These are phyloP conservation scores for Rhombomys opimus DNA, from an alignment of 2,113 vertebrate genomes.

Conservation along the genomic window DNA sequence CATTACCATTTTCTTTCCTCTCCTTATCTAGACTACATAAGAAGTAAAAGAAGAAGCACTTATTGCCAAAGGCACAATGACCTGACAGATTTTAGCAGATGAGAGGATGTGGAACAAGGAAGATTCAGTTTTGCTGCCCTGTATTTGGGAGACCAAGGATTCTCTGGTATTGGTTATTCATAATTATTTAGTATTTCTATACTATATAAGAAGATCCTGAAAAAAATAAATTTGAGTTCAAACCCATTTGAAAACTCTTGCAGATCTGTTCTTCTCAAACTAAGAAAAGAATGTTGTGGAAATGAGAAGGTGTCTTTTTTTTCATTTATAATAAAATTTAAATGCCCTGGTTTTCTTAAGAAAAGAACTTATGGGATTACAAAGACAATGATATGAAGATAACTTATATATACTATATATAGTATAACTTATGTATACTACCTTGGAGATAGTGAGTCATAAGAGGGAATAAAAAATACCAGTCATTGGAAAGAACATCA, in stretches of 20 bases:
- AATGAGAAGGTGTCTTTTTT: no score
- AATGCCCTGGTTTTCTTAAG: not conserved
- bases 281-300: not conserved
- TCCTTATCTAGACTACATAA: not conserved
- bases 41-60: not conserved
- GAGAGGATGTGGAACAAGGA: not conserved
- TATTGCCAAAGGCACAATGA: not conserved
- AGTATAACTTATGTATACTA: not conserved
- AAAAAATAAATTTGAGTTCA: not conserved
- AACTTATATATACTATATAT: not conserved
- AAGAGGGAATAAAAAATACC: not conserved
- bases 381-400: not conserved
- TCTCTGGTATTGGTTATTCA: not conserved
- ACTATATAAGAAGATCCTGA: no score
- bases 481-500: not conserved
- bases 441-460: not conserved
- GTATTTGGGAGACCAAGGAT: not conserved
- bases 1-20: conserved; percentile 25
- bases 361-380: not conserved
- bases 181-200: no score
- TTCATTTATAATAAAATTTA: not conserved
- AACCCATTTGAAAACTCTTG: not conserved
- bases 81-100: not conserved
- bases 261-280: not conserved
- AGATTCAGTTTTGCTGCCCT: not conserved